Evolutionary conservation across 2,888 invertebrate species (phyloP), one percentile per base, ranked within the genome.

Genomic region (Pelosia muscerda): DNA sequence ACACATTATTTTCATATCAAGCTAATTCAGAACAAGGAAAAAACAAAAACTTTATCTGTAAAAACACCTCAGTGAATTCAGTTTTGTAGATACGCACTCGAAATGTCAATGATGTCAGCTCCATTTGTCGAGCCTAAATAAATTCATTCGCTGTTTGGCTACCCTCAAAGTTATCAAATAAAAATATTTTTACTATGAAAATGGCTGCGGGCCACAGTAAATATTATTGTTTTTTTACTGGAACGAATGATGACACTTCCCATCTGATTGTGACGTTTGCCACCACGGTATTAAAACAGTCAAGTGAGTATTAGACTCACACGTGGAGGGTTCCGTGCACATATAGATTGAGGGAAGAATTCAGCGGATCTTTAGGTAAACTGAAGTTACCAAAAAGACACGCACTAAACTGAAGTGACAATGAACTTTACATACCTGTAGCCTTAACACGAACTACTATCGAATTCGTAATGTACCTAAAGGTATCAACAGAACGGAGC

Each of bases 121-220:
- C 49, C 49, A 49, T 49, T 49, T 19, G n/a, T 65, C 42, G 68
- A 71, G 68, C 65, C 77, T 57, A 55, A 68, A 66, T 28, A 59
- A 71, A 71, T 74, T 60, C 68, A 53, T 53, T 22, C 1, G 42
- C 49, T 58, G 49, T n/a, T 31, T 68, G 25, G 65, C 53, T 74
- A 61, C 34, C 23, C 65, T 25, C 64, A 74, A 62, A 66, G 23
- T 63, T 56, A 23, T 68, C n/a, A 55, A 63, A 63, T 54, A 63
- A 55, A 63, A 63, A n/a, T 62, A 61, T 62, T 55, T 54, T 63
- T 31, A 22, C 63, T 42, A 25, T 63, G 22, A 76, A 73, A 77
- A 68, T 57, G 25, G 63, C n/a, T n/a, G 53, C 54, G 59, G 57
- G 74, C 69, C 73, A 76, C 69, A 66, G 64, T 69, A 34, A 65